A percentile compares a stretch with the other conserved stretches of the same genome.
Evolutionary conservation across 2,888 invertebrate species (phyloP).

Genomic region (Embidobia sp.): DNA sequence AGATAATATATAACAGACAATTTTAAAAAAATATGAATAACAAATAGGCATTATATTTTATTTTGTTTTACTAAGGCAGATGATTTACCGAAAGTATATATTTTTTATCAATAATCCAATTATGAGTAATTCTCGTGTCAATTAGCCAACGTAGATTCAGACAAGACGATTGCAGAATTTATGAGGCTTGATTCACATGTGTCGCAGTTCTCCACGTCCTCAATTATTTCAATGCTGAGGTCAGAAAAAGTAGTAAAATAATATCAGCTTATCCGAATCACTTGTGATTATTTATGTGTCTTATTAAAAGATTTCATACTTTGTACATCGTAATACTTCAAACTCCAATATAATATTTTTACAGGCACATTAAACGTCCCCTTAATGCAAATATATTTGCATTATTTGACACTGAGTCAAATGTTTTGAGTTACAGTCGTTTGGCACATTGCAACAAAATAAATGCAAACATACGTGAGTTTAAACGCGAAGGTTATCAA

Average conservation of each 20-base stretch:
- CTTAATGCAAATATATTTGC: constrained; percentile 50
- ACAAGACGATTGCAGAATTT: constrained; percentile 50
- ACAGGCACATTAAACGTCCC: constrained; percentile 52
- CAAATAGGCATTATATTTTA: too few species aligned
- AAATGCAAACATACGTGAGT: not conserved
- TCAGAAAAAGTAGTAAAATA: constrained; percentile 29
- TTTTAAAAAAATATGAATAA: too few species aligned
- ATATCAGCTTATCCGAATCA: constrained; percentile 34
- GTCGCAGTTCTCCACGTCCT: constrained; percentile 50
- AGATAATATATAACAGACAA: too few species aligned
- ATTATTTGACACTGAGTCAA: constrained; percentile 52
- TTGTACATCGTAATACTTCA: constrained; percentile 26
- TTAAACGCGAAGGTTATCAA: constrained; percentile 28
- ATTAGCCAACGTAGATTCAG: constrained; percentile 33
- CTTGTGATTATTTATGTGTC: constrained; percentile 49
- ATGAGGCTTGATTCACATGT: constrained; percentile 48
- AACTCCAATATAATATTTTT: constrained; percentile 49
- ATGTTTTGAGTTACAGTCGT: constrained; percentile 31
- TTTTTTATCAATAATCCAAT: too few species aligned
- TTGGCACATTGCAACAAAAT: not conserved
- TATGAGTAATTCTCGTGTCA: constrained; percentile 36
- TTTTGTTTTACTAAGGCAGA: too few species aligned
- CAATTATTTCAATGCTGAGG: constrained; percentile 50
- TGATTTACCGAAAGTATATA: too few species aligned
- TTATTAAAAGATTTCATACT: constrained; percentile 55